A percentile compares a stretch with the other conserved stretches of the same genome.
These are phyloP conservation scores for Mus pahari DNA, from an alignment of 2,113 vertebrate species.

Conservation along the genomic window DNA sequence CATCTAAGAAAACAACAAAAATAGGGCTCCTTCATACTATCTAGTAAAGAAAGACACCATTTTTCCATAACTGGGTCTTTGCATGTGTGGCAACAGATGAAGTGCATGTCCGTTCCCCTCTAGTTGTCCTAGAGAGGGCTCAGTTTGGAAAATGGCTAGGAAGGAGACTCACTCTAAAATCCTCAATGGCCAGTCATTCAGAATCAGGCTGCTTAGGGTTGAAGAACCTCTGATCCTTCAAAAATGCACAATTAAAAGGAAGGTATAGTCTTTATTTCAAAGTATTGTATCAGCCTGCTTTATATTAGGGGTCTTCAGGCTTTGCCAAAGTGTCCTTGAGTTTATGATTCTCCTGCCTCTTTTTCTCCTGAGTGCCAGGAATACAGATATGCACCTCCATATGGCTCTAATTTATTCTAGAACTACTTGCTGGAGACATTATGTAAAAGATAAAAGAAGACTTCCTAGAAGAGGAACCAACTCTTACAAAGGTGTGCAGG, in stretches of 20 bases:
- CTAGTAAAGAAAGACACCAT: constrained; percentile 1
- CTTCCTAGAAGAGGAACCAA: constrained; percentile 10
- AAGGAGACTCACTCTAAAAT: neutral
- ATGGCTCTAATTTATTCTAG: neutral
- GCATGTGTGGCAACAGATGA: neutral
- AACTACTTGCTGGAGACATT: constrained; percentile 16
- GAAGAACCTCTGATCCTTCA: constrained; percentile 4
- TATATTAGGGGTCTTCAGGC: neutral
- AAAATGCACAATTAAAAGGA: constrained; percentile 36
- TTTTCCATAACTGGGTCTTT: neutral
- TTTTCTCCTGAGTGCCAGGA: neutral
- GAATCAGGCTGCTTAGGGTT: constrained; percentile 1
- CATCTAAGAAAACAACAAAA: neutral
- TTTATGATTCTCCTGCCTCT: neutral
- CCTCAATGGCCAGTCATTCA: neutral
- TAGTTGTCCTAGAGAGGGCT: neutral
- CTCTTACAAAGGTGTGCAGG: neutral
- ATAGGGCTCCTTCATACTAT: neutral
- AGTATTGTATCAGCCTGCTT: neutral
- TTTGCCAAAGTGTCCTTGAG: neutral
- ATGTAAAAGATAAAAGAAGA: constrained; percentile 38
- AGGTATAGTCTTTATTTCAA: constrained; percentile 32
- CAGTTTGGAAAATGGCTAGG: neutral
- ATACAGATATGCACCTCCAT: neutral
- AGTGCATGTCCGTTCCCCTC: neutral